Percentiles rank a stretch among this genome's conserved stretches.
These are phyloP conservation scores for Pteropus alecto DNA, from an alignment of 2,113 vertebrate species.

Conservation along the genomic window DNA sequence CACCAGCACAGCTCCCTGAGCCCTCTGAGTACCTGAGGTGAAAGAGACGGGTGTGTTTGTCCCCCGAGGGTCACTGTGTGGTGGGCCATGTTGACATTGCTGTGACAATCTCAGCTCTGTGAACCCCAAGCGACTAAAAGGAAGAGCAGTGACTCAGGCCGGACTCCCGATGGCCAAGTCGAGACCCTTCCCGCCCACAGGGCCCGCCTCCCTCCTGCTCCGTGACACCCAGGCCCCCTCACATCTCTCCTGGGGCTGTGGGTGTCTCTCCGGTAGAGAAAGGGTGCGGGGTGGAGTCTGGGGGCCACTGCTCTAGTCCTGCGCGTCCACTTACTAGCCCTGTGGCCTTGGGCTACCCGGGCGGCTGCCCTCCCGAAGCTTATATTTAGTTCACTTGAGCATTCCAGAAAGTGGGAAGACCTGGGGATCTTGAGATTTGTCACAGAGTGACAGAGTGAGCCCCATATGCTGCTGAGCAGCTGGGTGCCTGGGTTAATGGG, in stretches of 20 bases:
- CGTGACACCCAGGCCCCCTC: neutral
- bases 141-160: neutral
- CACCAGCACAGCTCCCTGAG: neutral
- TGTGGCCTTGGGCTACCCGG: neutral
- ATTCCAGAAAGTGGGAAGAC: neutral
- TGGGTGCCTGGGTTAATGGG: neutral
- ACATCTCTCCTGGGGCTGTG: no score
- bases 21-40: neutral
- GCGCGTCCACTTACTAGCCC: neutral
- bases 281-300: neutral
- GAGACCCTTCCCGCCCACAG: neutral
- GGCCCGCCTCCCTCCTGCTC: neutral
- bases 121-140: fast-evolving
- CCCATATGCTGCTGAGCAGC: neutral
- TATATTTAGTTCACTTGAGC: neutral
- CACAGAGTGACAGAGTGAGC: neutral
- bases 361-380: neutral
- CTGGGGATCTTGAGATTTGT: neutral
- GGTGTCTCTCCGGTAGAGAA: neutral
- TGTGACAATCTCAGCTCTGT: neutral
- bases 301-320: neutral
- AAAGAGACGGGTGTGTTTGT: neutral
- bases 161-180: neutral
- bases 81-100: neutral
- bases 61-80: fast-evolving